Percentiles rank a stretch among this genome's conserved stretches.
Evolutionary conservation across 2,797 vertebrate species (phyloP).

Genomic region (Dallia pectoralis): DNA sequence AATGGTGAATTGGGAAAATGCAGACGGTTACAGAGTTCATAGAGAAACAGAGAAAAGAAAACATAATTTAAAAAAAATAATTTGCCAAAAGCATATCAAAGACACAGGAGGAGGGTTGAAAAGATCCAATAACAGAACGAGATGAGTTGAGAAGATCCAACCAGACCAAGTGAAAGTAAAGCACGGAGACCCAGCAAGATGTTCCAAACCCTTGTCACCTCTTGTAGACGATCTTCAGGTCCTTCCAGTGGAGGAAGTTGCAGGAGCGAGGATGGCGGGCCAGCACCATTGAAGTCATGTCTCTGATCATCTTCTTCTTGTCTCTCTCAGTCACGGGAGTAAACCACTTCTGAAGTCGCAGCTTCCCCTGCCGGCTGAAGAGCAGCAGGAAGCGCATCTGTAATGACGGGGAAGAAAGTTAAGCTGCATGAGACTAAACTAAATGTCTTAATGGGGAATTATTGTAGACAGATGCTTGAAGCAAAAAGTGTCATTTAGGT

Average conservation of each 20-base stretch:
- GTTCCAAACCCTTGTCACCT: constrained; percentile 70
- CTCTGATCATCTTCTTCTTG: constrained; percentile 90
- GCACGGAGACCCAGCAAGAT: neutral
- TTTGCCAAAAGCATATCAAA: neutral
- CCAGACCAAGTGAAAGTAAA: neutral
- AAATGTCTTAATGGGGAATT: neutral
- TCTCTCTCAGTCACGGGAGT: constrained; percentile 84
- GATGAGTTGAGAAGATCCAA: neutral
- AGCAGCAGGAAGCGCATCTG: constrained; percentile 94
- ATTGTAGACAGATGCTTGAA: neutral
- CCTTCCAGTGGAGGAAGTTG: constrained; percentile 95
- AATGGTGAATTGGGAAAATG: neutral
- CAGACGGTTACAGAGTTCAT: neutral
- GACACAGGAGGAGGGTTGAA: neutral
- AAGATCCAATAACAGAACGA: neutral
- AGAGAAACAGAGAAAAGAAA: neutral
- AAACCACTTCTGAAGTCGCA: constrained; percentile 96
- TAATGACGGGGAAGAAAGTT: neutral
- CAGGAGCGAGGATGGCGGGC: constrained; percentile 83
- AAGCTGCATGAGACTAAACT: neutral
- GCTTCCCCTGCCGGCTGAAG: constrained; percentile 96
- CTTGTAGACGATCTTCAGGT: constrained; percentile 97
- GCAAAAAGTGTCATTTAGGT: constrained; percentile 13
- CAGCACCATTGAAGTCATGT: constrained; percentile 86
- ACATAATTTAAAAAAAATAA: neutral